Evolutionary conservation across 2,888 invertebrate species (phyloP), one percentile per base, ranked within the genome.

Genomic region (Romanomermis culicivorax): DNA sequence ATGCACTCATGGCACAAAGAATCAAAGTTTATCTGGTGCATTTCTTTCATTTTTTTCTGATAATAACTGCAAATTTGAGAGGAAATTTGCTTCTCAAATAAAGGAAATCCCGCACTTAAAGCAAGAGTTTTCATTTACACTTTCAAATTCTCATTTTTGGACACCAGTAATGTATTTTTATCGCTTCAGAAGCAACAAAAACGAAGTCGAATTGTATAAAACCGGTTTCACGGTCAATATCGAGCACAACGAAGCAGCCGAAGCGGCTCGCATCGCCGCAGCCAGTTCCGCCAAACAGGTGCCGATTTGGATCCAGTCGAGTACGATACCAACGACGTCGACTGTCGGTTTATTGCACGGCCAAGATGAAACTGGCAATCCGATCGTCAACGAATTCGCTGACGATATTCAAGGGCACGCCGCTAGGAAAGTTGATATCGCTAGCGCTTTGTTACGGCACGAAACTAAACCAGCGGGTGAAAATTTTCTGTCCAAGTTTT

Each of bases 271-370:
- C n/a, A n/a, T n/a, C n/a, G n/a, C n/a, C n/a, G n/a, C n/a, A n/a
- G n/a, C n/a, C n/a, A n/a, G 4, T 4, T 7, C 3, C 23, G 2
- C 25, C 2, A 55, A 55, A 26, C 45, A 50, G 24, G 51, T 53
- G 2, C 55, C 55, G 3, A 20, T 55, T 23, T 55, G 55, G 55
- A 26, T 55, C 20, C 55, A 51, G 30, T 17, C 53, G 3, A 55
- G 55, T 27, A 55, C 55, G 27, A 29, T 54, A 3, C 3, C 24
- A 20, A 7, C 29, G 24, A 42, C 52, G 25, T 7, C 51, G 29
- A 27, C n/a, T n/a, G 7, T 7, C 29, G 14, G 4, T 7, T 3
- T 7, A 20, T 14, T n/a, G 25, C 7, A 14, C 24, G 26, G 7
- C 36, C 17, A 11, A 7, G 36, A 36, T 17, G 36, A 17, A 36